Evolutionary conservation across 1,140 invertebrate species (phyloP).

Genomic region (Phortica variegata): DNA sequence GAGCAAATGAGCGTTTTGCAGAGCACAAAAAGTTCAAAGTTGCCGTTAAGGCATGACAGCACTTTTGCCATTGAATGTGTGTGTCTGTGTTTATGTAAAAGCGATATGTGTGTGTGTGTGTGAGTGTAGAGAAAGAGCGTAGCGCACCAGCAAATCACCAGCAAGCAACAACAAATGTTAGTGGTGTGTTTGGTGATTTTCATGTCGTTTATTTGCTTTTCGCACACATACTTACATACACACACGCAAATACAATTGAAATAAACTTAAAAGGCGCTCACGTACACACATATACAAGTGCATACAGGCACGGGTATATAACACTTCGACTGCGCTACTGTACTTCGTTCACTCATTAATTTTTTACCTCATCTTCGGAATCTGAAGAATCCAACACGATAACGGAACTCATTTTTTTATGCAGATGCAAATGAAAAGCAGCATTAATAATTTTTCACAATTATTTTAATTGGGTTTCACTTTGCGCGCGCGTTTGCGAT

Average conservation of each 20-base stretch:
- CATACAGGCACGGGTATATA: conserved; percentile 6
- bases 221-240: conserved; percentile 20
- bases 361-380: conserved; percentile 43
- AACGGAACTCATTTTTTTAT: conserved; percentile 32
- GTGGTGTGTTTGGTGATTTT: too few species aligned
- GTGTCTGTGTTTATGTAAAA: conserved; percentile 16
- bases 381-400: conserved; percentile 41
- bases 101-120: conserved; percentile 19
- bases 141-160: conserved; percentile 17
- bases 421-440: conserved; percentile 8
- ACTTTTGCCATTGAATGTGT: conserved; percentile 11
- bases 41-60: too few species aligned
- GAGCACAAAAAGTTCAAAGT: too few species aligned
- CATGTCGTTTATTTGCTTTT: conserved; percentile 29
- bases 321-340: too few species aligned
- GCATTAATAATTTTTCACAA: conserved; percentile 23
- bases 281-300: conserved; percentile 22
- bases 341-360: neutral
- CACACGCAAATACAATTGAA: conserved; percentile 34
- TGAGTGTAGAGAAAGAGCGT: conserved; percentile 41
- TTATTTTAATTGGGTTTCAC: too few species aligned
- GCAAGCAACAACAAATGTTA: too few species aligned
- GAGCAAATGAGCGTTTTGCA: too few species aligned
- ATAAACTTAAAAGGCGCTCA: conserved; percentile 42
- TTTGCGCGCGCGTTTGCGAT: too few species aligned